These are phyloP conservation scores for Vireo griseus DNA, from an alignment of 2,797 vertebrate genomes.

Conservation along the genomic window DNA sequence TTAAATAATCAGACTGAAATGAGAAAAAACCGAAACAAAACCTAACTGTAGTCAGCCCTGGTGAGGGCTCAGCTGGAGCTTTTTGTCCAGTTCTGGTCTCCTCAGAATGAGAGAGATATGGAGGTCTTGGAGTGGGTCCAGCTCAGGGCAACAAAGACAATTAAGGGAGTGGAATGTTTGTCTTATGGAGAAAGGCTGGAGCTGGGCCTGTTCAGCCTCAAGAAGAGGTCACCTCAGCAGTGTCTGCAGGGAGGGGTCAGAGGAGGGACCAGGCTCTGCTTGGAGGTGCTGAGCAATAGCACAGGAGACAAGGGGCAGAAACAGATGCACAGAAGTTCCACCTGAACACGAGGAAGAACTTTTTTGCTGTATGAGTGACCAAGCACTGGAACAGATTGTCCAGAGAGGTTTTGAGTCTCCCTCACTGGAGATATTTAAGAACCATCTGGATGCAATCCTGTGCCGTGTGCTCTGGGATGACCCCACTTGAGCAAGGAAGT, in stretches of 20 bases:
- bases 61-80: not conserved
- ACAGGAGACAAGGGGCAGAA: fast-evolving
- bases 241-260: not conserved
- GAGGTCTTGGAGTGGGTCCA: not conserved
- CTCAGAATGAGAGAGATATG: not conserved
- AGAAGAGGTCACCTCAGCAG: not conserved
- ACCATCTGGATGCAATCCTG: not conserved
- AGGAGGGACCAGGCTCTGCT: not conserved
- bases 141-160: not conserved
- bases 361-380: fast-evolving
- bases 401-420: not conserved
- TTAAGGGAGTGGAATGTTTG: not conserved
- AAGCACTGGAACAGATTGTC: not conserved
- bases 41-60: not conserved
- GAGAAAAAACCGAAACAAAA: not conserved
- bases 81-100: not conserved
- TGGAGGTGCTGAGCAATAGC: fast-evolving
- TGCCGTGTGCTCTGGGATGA: not conserved
- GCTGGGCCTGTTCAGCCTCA: not conserved
- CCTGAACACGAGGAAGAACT: not conserved
- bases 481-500: not conserved
- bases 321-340: not conserved
- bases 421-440: not conserved
- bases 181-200: not conserved
- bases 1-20: not conserved